These are phyloP conservation scores for Rhagologus leucostigma DNA, from an alignment of 2,113 vertebrate species.

Conservation along the genomic window DNA sequence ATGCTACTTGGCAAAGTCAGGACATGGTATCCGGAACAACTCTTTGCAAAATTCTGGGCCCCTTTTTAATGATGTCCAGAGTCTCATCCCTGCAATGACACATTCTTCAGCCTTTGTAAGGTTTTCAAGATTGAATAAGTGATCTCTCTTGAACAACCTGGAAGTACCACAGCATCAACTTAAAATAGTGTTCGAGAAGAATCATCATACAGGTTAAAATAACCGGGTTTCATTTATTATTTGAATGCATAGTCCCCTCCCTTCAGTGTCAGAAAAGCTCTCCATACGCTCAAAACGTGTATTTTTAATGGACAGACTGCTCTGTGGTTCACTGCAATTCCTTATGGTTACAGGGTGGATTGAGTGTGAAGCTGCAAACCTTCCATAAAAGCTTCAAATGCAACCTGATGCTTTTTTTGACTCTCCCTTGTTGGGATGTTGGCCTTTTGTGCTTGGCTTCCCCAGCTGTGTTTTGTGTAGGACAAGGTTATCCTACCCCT, in stretches of 20 bases:
- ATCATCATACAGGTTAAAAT: not conserved
- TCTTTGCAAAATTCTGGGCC: not conserved
- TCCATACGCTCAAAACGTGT: not conserved
- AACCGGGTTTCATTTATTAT: not conserved
- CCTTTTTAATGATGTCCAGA: not conserved
- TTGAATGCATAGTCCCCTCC: not conserved
- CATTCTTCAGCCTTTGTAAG: not conserved
- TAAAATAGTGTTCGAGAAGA: not conserved
- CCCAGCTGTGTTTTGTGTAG: not conserved
- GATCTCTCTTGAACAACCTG: not conserved
- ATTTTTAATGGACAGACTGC: not conserved
- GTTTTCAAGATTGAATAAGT: not conserved
- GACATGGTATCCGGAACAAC: fast-evolving
- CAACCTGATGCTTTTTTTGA: not conserved
- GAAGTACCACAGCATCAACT: not conserved
- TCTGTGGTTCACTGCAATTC: not conserved
- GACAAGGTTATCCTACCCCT: not conserved
- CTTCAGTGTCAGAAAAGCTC: not conserved
- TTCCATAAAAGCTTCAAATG: not conserved
- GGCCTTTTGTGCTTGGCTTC: not conserved
- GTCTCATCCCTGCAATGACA: not conserved
- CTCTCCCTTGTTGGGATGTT: not conserved
- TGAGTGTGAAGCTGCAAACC: not conserved
- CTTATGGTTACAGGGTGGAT: not conserved
- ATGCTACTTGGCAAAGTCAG: not conserved